Conservation (phyloP, 2,888 invertebrate genomes). For the Drosophila hawaiiensis region DNA sequence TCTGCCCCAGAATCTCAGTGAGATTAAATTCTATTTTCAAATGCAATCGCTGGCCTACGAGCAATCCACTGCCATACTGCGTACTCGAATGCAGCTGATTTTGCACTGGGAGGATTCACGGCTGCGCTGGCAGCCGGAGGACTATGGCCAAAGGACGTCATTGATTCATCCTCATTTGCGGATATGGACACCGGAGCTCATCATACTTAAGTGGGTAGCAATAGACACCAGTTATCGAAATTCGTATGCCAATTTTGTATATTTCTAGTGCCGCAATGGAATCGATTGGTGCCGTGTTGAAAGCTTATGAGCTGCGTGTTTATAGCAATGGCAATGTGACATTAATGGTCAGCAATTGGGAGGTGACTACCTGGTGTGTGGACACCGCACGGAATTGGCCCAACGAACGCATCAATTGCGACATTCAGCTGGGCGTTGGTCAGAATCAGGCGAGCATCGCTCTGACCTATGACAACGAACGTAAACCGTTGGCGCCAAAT, state of each 20-base stretch:
- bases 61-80: conserved; percentile 72
- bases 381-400: conserved; percentile 83
- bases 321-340: conserved; percentile 72
- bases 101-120: conserved; percentile 88
- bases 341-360: conserved; percentile 69
- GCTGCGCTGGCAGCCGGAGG: conserved; percentile 87
- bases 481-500: conserved; percentile 61
- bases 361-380: conserved; percentile 81
- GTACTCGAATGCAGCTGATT: conserved; percentile 83
- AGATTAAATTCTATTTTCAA: conserved; percentile 77
- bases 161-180: conserved; percentile 64
- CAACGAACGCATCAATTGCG: conserved; percentile 78
- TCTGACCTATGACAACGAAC: conserved; percentile 57
- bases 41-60: conserved; percentile 79
- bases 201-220: conserved; percentile 76
- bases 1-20: conserved; percentile 67
- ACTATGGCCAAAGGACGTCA: conserved; percentile 86
- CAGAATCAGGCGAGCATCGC: conserved; percentile 42
- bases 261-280: conserved; percentile 68
- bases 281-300: conserved; percentile 56
- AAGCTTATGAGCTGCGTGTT: conserved; percentile 65
- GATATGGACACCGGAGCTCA: conserved; percentile 80
- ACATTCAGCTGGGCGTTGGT: conserved; percentile 75
- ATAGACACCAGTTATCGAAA: not conserved
- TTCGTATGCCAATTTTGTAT: not conserved